A percentile compares a stretch with the other conserved stretches of the same genome.
phyloP scores from a whole-genome alignment of 1,140 invertebrate species.

The Trachymyrmex septentrionalis region DNA sequence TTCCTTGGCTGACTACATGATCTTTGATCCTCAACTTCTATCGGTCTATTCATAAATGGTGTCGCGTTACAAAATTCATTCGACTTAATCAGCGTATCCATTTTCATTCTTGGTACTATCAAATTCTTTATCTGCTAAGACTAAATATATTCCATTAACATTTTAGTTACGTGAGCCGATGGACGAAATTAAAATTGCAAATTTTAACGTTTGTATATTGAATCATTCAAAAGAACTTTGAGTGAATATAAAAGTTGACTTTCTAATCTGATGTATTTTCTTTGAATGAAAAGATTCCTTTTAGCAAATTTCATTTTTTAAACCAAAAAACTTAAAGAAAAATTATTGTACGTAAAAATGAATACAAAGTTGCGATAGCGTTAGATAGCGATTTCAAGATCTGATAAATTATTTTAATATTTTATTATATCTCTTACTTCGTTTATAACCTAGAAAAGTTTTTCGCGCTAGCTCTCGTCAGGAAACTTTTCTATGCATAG shows the following conservation, averaged over 20 bases:
- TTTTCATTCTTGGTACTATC: conserved; percentile 24
- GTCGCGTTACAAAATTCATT: conserved; percentile 60
- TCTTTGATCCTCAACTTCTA: not conserved
- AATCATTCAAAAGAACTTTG: not conserved
- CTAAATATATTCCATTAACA: not conserved
- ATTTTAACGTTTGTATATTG: not conserved
- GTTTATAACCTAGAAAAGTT: conserved; percentile 10
- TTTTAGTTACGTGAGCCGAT: not conserved
- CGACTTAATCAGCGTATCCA: not conserved
- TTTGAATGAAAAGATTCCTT: not conserved
- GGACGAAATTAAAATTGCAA: not conserved
- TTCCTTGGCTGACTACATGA: not conserved
- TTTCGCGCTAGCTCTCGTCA: not conserved
- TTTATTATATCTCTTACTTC: not conserved
- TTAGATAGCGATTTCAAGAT: not conserved
- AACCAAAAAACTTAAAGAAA: not conserved
- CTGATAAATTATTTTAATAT: conserved; percentile 20
- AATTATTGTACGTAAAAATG: not conserved
- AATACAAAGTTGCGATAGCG: not conserved
- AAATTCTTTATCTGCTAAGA: not conserved
- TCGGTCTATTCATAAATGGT: conserved; percentile 54
- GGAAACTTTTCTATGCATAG: not conserved
- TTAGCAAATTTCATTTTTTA: not conserved
- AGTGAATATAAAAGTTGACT: not conserved
- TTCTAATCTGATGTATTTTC: not conserved